A percentile compares a stretch with the other conserved stretches of the same genome.
Conservation (phyloP, 1,140 invertebrate species). For the Spodoptera litura region DNA sequence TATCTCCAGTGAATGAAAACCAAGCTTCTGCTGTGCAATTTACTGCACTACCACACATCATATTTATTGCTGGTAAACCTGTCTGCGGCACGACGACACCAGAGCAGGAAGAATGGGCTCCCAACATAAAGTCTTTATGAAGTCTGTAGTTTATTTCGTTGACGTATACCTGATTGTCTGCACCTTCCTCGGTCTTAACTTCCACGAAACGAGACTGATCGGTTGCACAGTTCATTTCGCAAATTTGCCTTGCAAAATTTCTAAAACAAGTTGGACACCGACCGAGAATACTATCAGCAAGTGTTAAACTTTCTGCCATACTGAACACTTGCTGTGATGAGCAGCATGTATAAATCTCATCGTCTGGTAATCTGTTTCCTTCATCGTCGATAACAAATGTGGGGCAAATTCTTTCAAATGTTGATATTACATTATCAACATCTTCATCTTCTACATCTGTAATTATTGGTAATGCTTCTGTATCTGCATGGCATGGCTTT, state of each 20-base stretch:
- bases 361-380: slow-evolving; percentile 60
- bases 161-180: slow-evolving; percentile 74
- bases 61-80: slow-evolving; percentile 89
- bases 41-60: slow-evolving; percentile 89
- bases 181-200: slow-evolving; percentile 52
- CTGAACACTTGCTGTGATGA: slow-evolving; percentile 79
- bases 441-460: slow-evolving; percentile 54
- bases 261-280: slow-evolving; percentile 88
- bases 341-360: slow-evolving; percentile 85
- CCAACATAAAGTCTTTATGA: slow-evolving; percentile 87
- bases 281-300: slow-evolving; percentile 86
- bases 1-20: slow-evolving; percentile 88
- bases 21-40: slow-evolving; percentile 86
- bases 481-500: slow-evolving; percentile 83
- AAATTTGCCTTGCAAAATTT: slow-evolving; percentile 87
- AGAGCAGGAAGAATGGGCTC: slow-evolving; percentile 90
- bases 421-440: slow-evolving; percentile 55
- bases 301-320: slow-evolving; percentile 80
- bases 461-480: slow-evolving; percentile 80
- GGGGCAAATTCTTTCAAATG: slow-evolving; percentile 67
- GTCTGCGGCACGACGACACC: slow-evolving; percentile 88
- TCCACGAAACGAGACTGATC: slow-evolving; percentile 86
- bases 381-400: slow-evolving; percentile 63
- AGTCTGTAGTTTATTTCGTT: slow-evolving; percentile 87
- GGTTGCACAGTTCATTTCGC: slow-evolving; percentile 88